These are phyloP conservation scores for Paragorgia papillata DNA, from an alignment of 92 coral and sea anemone species.

Conservation along the genomic window DNA sequence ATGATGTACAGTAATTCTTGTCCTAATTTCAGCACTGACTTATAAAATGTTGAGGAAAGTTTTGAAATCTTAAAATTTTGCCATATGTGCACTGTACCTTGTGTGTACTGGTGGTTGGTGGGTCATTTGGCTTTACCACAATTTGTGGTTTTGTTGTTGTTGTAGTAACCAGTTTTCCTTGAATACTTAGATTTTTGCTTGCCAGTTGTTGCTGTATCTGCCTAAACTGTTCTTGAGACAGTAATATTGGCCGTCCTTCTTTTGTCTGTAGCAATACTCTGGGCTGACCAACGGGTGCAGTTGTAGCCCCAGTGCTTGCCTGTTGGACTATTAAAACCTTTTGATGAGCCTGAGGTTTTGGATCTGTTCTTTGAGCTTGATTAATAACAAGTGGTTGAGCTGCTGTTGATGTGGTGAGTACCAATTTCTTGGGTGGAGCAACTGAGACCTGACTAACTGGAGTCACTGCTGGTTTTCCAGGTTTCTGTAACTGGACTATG, in stretches of 20 bases:
- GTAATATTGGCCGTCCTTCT: conserved; percentile 88
- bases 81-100: too few species aligned
- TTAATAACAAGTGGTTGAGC: conserved; percentile 43
- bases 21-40: too few species aligned
- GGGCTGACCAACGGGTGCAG: conserved; percentile 4
- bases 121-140: conserved; percentile 31
- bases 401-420: conserved; percentile 50
- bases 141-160: conserved; percentile 51
- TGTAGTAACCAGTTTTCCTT: conserved; percentile 62
- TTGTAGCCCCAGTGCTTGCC: conserved; percentile 50
- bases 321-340: conserved; percentile 93
- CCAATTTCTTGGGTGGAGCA: conserved; percentile 25
- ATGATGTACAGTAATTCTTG: too few species aligned
- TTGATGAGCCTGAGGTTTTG: conserved; percentile 67
- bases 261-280: conserved; percentile 64
- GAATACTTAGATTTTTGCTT: conserved; percentile 36
- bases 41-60: too few species aligned
- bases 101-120: conserved; percentile 74
- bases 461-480: conserved; percentile 27
- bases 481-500: neutral
- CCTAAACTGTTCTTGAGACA: conserved; percentile 84
- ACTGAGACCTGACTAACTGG: conserved; percentile 44
- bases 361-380: conserved; percentile 63
- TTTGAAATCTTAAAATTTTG: too few species aligned
- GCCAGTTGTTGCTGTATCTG: conserved; percentile 77